Conservation (phyloP, 2,113 vertebrate species). For the Plestiodon gilberti region DNA sequence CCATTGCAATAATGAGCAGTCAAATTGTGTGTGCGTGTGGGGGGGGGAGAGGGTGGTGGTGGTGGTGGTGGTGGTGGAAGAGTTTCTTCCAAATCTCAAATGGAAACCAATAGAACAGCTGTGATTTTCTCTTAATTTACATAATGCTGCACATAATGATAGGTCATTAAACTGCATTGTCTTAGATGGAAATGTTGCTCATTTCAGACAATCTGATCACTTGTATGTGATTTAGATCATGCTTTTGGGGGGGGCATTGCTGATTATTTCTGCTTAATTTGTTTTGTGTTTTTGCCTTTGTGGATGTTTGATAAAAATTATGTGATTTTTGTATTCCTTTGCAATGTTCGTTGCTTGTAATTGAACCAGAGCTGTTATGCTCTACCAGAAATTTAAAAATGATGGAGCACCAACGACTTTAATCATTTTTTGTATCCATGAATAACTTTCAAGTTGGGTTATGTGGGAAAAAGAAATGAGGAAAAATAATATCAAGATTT, state of each 20-base stretch:
- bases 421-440: neutral
- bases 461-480: neutral
- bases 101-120: constrained; percentile 49
- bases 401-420: neutral
- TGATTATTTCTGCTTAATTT: constrained; percentile 59
- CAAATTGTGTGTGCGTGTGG: neutral
- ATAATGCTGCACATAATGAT: constrained; percentile 44
- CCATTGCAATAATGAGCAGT: constrained; percentile 22
- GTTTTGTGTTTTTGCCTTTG: constrained; percentile 50
- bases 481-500: neutral
- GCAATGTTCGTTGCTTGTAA: neutral
- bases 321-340: constrained; percentile 42
- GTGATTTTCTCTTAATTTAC: constrained; percentile 41
- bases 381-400: neutral
- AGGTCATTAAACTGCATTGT: constrained; percentile 64
- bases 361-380: neutral
- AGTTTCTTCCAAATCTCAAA: constrained; percentile 47
- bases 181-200: constrained; percentile 53
- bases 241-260: constrained; percentile 41
- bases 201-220: constrained; percentile 50
- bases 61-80: constrained; percentile 1
- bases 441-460: neutral
- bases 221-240: constrained; percentile 61
- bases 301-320: constrained; percentile 33
- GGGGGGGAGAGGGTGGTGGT: neutral